These are phyloP conservation scores for Prosapia bicincta DNA, from an alignment of 2,888 invertebrate genomes.

Conservation along the genomic window DNA sequence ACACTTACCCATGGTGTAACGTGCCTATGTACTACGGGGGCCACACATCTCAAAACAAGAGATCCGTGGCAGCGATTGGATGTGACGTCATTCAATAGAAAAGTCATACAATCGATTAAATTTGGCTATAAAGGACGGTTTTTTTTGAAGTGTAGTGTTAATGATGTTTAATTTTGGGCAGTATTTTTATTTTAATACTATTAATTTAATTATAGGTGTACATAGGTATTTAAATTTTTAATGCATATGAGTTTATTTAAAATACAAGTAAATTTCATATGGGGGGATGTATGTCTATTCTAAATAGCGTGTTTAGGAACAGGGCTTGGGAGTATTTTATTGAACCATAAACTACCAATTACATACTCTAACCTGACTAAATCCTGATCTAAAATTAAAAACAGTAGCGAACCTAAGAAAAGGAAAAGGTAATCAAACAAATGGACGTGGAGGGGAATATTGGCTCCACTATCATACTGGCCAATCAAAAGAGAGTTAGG, in stretches of 20 bases:
- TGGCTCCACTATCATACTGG: neutral
- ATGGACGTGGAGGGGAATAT: constrained; percentile 22
- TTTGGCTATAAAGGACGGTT: too few species aligned
- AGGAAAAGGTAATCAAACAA: constrained; percentile 16
- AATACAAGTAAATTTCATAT: too few species aligned
- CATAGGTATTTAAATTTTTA: too few species aligned
- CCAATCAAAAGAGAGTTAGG: constrained; percentile 24
- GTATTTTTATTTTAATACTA: constrained; percentile 5
- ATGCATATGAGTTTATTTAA: too few species aligned
- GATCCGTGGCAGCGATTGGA: constrained; percentile 39
- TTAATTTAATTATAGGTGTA: constrained; percentile 5
- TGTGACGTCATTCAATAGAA: constrained; percentile 49
- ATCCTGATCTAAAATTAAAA: too few species aligned
- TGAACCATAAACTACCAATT: too few species aligned
- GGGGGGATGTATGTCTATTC: too few species aligned
- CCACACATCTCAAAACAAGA: constrained; percentile 40
- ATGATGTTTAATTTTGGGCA: neutral
- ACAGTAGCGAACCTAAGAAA: too few species aligned
- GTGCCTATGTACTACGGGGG: constrained; percentile 43
- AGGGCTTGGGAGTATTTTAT: too few species aligned
- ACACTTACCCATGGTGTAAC: constrained; percentile 52
- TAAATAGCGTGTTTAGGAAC: too few species aligned
- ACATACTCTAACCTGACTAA: too few species aligned
- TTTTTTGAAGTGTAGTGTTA: neutral
- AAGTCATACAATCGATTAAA: constrained; percentile 24